Evolutionary conservation across 2,888 invertebrate species (phyloP).

Genomic region (Cabera pusaria): DNA sequence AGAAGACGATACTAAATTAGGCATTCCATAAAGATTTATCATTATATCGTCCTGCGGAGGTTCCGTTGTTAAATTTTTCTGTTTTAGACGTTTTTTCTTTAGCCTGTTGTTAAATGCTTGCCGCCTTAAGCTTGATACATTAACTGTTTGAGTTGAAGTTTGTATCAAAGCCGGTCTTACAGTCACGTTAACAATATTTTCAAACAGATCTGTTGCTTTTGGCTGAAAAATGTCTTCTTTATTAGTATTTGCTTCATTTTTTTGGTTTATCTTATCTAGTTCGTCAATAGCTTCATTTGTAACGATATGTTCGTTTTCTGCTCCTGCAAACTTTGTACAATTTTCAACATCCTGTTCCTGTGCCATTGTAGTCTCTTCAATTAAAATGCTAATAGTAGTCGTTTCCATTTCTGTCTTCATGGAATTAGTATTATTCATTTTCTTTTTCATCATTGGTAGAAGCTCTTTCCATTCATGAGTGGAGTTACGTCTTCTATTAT

Average conservation of each 20-base stretch:
- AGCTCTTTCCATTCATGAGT: constrained; percentile 60
- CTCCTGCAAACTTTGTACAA: constrained; percentile 22
- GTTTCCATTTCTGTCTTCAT: constrained; percentile 34
- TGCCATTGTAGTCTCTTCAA: constrained; percentile 24
- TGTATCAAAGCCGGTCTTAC: constrained; percentile 42
- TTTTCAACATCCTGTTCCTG: constrained; percentile 28
- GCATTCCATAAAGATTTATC: constrained; percentile 59
- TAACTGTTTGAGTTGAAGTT: constrained; percentile 42
- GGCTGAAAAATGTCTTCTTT: constrained; percentile 33
- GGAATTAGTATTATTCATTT: constrained; percentile 39
- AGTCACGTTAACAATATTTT: constrained; percentile 26
- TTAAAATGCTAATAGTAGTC: constrained; percentile 32
- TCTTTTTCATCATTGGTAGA: constrained; percentile 47
- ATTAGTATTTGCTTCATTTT: constrained; percentile 33
- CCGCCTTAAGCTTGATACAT: constrained; percentile 52
- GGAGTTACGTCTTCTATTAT: constrained; percentile 49
- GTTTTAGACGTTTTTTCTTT: constrained; percentile 64
- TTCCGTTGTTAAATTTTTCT: constrained; percentile 63
- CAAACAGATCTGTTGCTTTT: constrained; percentile 1
- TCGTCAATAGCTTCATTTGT: constrained; percentile 34
- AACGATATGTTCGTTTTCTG: constrained; percentile 16
- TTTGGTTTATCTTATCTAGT: constrained; percentile 4
- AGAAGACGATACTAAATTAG: constrained; percentile 67
- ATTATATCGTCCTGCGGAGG: constrained; percentile 56
- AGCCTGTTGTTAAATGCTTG: constrained; percentile 63